Evolutionary conservation across 2,888 invertebrate genomes (phyloP).

Genomic region (Isotomurus palustris): DNA sequence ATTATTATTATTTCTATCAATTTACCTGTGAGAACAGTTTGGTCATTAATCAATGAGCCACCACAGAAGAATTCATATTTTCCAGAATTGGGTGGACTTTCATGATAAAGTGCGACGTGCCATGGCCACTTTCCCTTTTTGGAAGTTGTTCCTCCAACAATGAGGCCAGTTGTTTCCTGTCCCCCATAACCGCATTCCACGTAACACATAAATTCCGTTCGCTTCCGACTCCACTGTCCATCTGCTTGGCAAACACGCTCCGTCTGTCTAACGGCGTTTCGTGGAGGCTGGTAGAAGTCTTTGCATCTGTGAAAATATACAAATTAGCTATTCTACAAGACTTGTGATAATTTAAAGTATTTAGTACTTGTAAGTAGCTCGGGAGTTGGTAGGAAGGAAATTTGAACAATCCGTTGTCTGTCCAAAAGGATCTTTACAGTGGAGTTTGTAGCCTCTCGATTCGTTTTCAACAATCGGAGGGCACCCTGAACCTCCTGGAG

Average conservation of each 20-base stretch:
- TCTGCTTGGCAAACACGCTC: slow-evolving; percentile 25
- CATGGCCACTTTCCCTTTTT: slow-evolving; percentile 38
- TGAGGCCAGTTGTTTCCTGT: slow-evolving; percentile 21
- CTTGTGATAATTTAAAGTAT: neutral
- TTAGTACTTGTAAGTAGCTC: slow-evolving; percentile 1
- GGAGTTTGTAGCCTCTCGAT: slow-evolving; percentile 14
- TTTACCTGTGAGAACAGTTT: slow-evolving; percentile 33
- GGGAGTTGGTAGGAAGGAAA: neutral
- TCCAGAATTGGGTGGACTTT: slow-evolving; percentile 34
- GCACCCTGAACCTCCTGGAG: slow-evolving; percentile 12
- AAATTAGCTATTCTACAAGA: neutral
- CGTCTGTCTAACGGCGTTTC: neutral
- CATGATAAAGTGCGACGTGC: slow-evolving; percentile 39
- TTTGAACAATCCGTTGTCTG: neutral
- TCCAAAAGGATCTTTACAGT: slow-evolving; percentile 10
- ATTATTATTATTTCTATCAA: too few species aligned
- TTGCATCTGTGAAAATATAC: slow-evolving; percentile 13
- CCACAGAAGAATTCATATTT: slow-evolving; percentile 36
- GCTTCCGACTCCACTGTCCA: slow-evolving; percentile 30
- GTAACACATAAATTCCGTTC: slow-evolving; percentile 34
- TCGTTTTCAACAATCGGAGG: slow-evolving; percentile 14
- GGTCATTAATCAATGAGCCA: slow-evolving; percentile 32
- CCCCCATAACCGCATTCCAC: slow-evolving; percentile 37
- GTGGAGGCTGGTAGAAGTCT: slow-evolving; percentile 12
- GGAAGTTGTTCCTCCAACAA: slow-evolving; percentile 33